Conservation (phyloP, 1,140 invertebrate genomes). For the Drosophila serrata region DNA sequence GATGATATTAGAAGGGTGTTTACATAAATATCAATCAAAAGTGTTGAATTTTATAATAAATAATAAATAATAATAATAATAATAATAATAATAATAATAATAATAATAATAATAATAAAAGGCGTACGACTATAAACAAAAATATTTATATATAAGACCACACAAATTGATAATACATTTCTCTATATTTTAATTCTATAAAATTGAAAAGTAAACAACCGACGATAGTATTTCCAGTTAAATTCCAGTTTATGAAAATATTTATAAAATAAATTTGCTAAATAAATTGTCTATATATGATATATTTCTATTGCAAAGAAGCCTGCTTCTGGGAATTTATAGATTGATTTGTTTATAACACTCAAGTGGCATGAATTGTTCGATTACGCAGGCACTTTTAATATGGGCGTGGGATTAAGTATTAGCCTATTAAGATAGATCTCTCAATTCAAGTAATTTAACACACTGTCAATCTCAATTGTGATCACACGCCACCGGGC, state of each 20-base stretch:
- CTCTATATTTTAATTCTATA: background rate
- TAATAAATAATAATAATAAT: no score
- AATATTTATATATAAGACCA: background rate
- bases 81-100: no score
- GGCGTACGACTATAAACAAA: background rate
- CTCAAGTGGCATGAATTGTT: background rate
- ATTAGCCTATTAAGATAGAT: slow-evolving; percentile 13
- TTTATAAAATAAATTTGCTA: background rate
- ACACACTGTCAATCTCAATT: slow-evolving; percentile 43
- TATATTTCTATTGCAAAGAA: background rate
- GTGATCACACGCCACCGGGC: slow-evolving; percentile 13
- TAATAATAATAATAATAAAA: no score
- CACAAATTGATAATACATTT: background rate
- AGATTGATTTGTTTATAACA: background rate
- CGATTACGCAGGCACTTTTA: background rate
- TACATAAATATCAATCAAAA: background rate
- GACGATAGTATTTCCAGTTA: background rate
- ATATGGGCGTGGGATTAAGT: background rate
- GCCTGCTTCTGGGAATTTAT: background rate
- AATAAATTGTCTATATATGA: background rate
- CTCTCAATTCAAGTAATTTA: slow-evolving; percentile 37
- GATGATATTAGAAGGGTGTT: background rate
- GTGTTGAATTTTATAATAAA: background rate
- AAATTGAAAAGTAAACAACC: background rate
- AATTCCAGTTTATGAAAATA: background rate